A percentile compares a stretch with the other conserved stretches of the same genome.
phyloP scores from a whole-genome alignment of 1,140 invertebrate species.

The Danaus melanippus region DNA sequence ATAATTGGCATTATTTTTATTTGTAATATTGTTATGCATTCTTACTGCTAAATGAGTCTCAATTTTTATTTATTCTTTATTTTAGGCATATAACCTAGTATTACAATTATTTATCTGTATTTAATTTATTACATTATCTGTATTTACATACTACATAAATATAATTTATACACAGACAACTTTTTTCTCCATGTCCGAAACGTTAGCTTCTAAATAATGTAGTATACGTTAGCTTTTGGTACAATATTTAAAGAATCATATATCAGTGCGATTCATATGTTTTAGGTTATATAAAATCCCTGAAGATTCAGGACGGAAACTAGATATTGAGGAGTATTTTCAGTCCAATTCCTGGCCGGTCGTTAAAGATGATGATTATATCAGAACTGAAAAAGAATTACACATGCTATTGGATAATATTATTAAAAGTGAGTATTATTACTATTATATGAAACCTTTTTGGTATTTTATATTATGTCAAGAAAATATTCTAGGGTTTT shows the following conservation, averaged over 20 bases:
- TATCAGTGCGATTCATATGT: conserved; percentile 4
- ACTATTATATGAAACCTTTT: conserved; percentile 1
- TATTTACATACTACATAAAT: neutral
- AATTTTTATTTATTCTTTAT: no score
- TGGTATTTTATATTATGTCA: no score
- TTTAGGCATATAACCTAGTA: no score
- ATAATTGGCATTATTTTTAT: no score
- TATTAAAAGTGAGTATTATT: conserved; percentile 53
- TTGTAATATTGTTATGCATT: no score
- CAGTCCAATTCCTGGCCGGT: conserved; percentile 54
- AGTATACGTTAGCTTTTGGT: neutral
- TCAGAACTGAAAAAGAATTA: conserved; percentile 43
- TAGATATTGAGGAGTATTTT: conserved; percentile 57
- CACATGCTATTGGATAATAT: conserved; percentile 46
- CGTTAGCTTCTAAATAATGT: neutral
- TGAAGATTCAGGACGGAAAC: conserved; percentile 46
- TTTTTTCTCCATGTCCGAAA: no score
- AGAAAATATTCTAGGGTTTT: no score
- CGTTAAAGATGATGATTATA: conserved; percentile 51
- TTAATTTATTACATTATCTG: conserved; percentile 1
- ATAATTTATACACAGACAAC: no score
- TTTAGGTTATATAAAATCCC: conserved; percentile 45
- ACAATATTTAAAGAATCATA: neutral
- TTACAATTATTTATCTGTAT: neutral
- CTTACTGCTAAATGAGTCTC: no score